A percentile compares a stretch with the other conserved stretches of the same genome.
These are phyloP conservation scores for Heliconius ethilla DNA, from an alignment of 2,888 invertebrate genomes.

Conservation along the genomic window DNA sequence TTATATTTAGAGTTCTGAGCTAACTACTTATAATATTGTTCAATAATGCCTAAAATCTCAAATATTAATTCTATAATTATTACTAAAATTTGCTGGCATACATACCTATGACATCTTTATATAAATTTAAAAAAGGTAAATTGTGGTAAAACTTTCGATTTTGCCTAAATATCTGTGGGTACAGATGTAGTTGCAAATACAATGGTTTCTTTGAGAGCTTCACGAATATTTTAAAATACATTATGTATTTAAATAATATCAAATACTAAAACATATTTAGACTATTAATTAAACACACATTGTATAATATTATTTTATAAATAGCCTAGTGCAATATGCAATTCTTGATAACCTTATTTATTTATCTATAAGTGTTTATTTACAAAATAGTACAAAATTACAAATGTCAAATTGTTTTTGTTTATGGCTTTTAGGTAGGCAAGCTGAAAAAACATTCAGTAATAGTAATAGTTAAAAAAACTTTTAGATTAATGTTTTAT, in stretches of 20 bases:
- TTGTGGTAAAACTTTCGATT: slow-evolving; percentile 49
- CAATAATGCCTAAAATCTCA: neutral
- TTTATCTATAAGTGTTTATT: neutral
- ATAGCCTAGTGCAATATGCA: neutral
- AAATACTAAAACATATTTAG: neutral
- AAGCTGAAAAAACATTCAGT: too few species aligned
- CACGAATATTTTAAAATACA: slow-evolving; percentile 24
- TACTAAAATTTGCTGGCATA: neutral
- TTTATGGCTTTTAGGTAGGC: neutral
- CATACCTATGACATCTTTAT: slow-evolving; percentile 65
- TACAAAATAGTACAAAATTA: neutral
- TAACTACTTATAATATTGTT: neutral
- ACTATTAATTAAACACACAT: neutral
- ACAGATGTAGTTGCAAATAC: slow-evolving; percentile 17
- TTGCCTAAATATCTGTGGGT: slow-evolving; percentile 15
- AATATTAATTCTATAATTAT: neutral
- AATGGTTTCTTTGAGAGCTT: slow-evolving; percentile 13
- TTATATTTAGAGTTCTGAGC: neutral
- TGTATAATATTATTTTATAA: neutral
- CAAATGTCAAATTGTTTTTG: neutral
- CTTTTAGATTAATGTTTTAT: too few species aligned
- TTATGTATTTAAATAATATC: slow-evolving; percentile 1
- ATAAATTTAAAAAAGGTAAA: slow-evolving; percentile 64
- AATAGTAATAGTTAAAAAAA: too few species aligned
- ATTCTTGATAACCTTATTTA: neutral